A percentile compares a stretch with the other conserved stretches of the same genome.
phyloP scores from a whole-genome alignment of 2,888 invertebrate genomes.

The Mesorhabditis spiculigera region DNA sequence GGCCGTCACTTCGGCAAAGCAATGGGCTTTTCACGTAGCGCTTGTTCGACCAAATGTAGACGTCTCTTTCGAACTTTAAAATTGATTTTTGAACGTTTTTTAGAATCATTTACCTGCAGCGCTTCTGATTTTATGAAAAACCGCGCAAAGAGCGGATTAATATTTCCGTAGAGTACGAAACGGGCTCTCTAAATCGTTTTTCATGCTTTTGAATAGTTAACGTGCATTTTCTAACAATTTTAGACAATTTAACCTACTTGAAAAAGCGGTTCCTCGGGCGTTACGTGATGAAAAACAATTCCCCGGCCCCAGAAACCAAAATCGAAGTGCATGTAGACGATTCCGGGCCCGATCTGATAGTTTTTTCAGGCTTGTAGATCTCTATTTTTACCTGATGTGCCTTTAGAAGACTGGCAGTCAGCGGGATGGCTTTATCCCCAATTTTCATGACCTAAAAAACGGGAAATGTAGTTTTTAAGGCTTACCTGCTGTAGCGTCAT shows the following conservation, averaged over 20 bases:
- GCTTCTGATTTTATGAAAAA: conserved; percentile 71
- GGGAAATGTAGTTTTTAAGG: no score
- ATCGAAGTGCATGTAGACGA: conserved; percentile 71
- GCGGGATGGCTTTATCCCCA: conserved; percentile 31
- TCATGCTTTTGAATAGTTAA: neutral
- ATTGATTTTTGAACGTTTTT: neutral
- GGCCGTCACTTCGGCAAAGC: conserved; percentile 73
- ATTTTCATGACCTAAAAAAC: conserved; percentile 15
- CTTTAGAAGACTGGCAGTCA: conserved; percentile 34
- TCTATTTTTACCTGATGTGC: conserved; percentile 36
- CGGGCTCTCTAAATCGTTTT: conserved; percentile 64
- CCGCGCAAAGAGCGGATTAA: conserved; percentile 69
- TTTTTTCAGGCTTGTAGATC: neutral
- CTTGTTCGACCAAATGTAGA: conserved; percentile 83
- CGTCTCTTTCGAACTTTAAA: conserved; percentile 77
- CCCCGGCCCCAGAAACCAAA: conserved; percentile 64
- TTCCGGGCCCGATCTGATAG: conserved; percentile 72
- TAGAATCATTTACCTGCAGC: conserved; percentile 59
- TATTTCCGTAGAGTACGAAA: conserved; percentile 74
- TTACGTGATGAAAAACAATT: conserved; percentile 74
- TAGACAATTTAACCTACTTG: conserved; percentile 62
- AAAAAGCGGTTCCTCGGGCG: conserved; percentile 74
- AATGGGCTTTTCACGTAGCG: conserved; percentile 72
- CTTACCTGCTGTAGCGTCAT: conserved; percentile 68
- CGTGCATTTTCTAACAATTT: neutral